Conservation (phyloP, 2,797 vertebrate species). For the Malurus splendens region DNA sequence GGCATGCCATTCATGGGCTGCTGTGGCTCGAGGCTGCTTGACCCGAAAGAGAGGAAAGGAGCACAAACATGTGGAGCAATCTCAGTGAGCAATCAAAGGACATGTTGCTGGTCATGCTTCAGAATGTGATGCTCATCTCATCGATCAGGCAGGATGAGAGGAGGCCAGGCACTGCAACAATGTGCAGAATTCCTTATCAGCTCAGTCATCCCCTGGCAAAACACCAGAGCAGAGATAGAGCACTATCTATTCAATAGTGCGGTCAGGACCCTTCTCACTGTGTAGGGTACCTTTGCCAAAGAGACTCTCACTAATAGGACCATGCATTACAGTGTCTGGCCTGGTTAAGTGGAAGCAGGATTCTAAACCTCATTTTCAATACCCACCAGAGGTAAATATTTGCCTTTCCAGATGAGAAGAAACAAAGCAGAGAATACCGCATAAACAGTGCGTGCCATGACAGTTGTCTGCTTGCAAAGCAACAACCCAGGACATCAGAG, state of each 20-base stretch:
- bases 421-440: neutral
- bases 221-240: neutral
- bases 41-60: neutral
- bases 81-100: neutral
- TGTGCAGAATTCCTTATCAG: neutral
- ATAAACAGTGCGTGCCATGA: neutral
- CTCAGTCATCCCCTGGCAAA: neutral
- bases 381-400: neutral
- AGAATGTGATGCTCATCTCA: neutral
- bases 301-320: neutral
- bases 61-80: neutral
- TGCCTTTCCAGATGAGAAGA: neutral
- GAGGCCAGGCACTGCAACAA: neutral
- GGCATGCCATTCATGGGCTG: neutral
- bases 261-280: neutral
- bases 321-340: neutral
- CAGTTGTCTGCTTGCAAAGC: neutral
- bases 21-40: neutral
- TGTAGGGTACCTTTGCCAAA: neutral
- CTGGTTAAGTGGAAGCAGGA: neutral
- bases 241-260: neutral
- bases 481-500: neutral
- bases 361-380: neutral
- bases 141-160: neutral
- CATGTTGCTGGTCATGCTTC: neutral